Base-by-base conservation (phyloP, 2,797 vertebrate species). In the Rhinogobio ventralis region DNA sequence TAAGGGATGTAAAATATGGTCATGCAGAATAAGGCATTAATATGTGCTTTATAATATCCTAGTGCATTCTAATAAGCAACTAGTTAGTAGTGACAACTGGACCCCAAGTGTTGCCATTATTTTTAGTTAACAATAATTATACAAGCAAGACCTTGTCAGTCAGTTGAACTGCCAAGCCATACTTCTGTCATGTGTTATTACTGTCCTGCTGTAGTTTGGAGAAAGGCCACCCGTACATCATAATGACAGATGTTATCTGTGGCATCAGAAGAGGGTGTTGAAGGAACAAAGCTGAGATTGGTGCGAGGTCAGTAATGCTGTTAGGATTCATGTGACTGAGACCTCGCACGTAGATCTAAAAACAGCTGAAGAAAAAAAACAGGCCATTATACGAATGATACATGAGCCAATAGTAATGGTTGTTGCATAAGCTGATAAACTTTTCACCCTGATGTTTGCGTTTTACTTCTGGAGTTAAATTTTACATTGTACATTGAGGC, bases 211-310 rank as follows among this genome's bases (percentile, higher is more conserved):
- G 45, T 23, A 74, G 77, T 51, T 49, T 64, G 45, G 36, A 66
- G 60, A 79, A 82, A 79, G 25, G 81, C 55, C 75, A 66, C 33
- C 15, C 19, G 2, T 33, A 66, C 11, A n/a, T 83, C 45, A 79
- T 67, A 45, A 62, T 86, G 78, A 55, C 78, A 55, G 66, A 39
- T 66, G 72, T 33, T 85, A 85, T 86, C 62, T 79, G 36, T 68
- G 68, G 81, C n/a, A 74, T 84, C 51, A 73, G 64, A 46, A 60
- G 33, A 55, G 42, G 42, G 60, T 83, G 81, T 73, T 81, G 81
- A 83, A 45, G 49, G 75, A 86, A 81, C 82, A 76, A 85, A 73
- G 67, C 67, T 71, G 79, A 74, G 64, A 82, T 87, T 87, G 72
- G 68, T 81, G 60, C n/a, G 20, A 81, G 79, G 87, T 85, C 83